These are phyloP conservation scores for Drosophila gaucha DNA, from an alignment of 2,888 invertebrate species.

Conservation along the genomic window DNA sequence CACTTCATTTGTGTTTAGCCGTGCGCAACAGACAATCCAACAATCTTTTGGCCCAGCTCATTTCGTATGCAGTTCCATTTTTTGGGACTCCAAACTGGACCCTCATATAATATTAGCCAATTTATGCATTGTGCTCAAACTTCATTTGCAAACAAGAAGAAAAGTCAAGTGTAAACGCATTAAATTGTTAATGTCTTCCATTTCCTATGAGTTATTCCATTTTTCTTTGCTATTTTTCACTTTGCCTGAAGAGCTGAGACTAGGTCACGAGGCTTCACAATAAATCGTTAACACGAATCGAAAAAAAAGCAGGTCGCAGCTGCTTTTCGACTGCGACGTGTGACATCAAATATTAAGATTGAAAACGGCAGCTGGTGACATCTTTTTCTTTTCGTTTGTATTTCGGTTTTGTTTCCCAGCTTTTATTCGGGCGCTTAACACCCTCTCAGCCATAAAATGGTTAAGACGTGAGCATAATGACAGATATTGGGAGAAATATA, in stretches of 20 bases:
- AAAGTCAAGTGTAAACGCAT: slow-evolving; percentile 38
- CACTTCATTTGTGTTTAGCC: slow-evolving; percentile 46
- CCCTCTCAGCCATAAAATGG: slow-evolving; percentile 42
- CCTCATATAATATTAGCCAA: slow-evolving; percentile 44
- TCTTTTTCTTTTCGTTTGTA: slow-evolving; percentile 44
- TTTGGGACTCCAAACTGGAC: slow-evolving; percentile 35
- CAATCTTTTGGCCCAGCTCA: no score
- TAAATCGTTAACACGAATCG: slow-evolving; percentile 46
- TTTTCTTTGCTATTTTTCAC: background rate
- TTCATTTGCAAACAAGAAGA: slow-evolving; percentile 4
- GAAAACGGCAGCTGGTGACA: slow-evolving; percentile 72
- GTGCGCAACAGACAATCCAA: slow-evolving; percentile 50
- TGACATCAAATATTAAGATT: slow-evolving; percentile 81
- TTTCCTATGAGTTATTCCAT: slow-evolving; percentile 31
- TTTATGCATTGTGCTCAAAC: slow-evolving; percentile 60
- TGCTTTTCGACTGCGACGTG: slow-evolving; percentile 58
- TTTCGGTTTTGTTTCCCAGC: slow-evolving; percentile 21
- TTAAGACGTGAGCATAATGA: slow-evolving; percentile 33
- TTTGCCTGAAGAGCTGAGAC: slow-evolving; percentile 1
- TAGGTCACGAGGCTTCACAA: slow-evolving; percentile 40
- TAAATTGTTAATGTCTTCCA: slow-evolving; percentile 40
- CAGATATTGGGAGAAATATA: no score
- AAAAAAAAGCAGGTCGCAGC: slow-evolving; percentile 50
- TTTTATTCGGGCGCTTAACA: slow-evolving; percentile 31
- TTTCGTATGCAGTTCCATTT: slow-evolving; percentile 65